Base-by-base conservation (phyloP, 2,888 invertebrate genomes). In the Gastracanthus pulcherrimus region DNA sequence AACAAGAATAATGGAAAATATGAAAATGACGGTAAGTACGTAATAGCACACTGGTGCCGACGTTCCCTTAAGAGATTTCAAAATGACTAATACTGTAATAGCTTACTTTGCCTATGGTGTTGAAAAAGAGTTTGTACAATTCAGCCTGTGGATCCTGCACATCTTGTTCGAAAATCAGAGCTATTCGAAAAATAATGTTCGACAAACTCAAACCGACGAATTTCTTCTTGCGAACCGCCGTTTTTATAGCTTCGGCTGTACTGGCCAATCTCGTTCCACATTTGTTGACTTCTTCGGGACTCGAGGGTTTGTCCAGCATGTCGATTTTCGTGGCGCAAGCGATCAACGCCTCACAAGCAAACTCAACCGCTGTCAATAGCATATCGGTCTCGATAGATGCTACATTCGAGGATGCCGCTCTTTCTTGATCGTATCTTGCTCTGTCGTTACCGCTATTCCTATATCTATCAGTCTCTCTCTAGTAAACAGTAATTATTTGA, bases 91-190 rank as follows among this genome's bases (percentile, higher is more conserved):
- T 58, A 11, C 29, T 16, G 29, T 38, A 38, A 45, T 31, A 19
- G 16, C 26, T 75, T 81, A 84, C 84, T 69, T 80, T 75, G 16
- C 80, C 93, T 0, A 94, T 94, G 0, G 95, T 94, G 4, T 95
- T 93, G 80, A 97, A 93, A 74, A 96, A 94, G 83, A 97, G 92
- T 69, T 95, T 94, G 92, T 96, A 97, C 64, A 97, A 92, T 3
- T 95, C 96, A 0, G 96, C 96, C 4, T 95, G 94, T 0, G 95
- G 94, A 0, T 96, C 96, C 0, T 95, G 95, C 93, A 96, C 95
- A 76, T 93, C 92, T 13, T 92, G 93, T 89, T 96, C 95, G 0
- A 95, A 94, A 3, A 95, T 92, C 82, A 93, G 93, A 6, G 94
- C 93, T 26, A 94, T 86, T 81, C 88, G 84, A 60, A 76, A 82